Conservation (phyloP, 2,797 vertebrate species). For the Nasua narica region DNA sequence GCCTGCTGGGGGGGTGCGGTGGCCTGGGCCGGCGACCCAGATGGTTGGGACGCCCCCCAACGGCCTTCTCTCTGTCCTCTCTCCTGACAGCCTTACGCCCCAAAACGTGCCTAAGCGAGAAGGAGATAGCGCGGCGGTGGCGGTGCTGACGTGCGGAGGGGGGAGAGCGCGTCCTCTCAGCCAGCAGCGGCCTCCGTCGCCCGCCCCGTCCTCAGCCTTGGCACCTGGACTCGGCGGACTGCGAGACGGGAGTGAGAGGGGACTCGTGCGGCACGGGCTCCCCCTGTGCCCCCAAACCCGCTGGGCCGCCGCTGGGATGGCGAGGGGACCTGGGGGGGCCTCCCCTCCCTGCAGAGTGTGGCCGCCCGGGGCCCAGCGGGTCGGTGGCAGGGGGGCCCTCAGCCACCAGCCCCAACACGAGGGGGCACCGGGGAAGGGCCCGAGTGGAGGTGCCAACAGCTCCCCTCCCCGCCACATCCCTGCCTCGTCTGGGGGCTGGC, state of each 20-base stretch:
- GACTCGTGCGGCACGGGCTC: not conserved
- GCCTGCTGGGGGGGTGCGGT: not conserved
- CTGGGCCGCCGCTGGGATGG: no score
- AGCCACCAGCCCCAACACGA: fast-evolving
- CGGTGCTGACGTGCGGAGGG: slow-evolving; percentile 81
- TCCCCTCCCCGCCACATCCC: not conserved
- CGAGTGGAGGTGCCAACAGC: not conserved
- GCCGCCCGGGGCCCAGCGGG: no score
- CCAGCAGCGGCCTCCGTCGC: not conserved
- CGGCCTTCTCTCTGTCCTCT: not conserved
- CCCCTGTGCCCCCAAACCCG: no score
- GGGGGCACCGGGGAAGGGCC: not conserved
- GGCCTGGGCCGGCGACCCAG: not conserved
- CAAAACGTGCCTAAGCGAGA: slow-evolving; percentile 95
- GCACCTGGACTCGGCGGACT: slow-evolving; percentile 14
- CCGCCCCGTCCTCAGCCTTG: not conserved
- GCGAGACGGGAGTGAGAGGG: not conserved
- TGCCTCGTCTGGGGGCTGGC: not conserved
- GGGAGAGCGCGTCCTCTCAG: not conserved
- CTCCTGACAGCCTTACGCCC: slow-evolving; percentile 90
- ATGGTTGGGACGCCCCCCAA: not conserved
- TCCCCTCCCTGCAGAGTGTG: not conserved
- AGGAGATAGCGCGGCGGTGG: slow-evolving; percentile 85
- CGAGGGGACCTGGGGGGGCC: not conserved
- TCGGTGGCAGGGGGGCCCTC: not conserved